phyloP scores from a whole-genome alignment of 1,140 invertebrate species.

The Heliconius himera region DNA sequence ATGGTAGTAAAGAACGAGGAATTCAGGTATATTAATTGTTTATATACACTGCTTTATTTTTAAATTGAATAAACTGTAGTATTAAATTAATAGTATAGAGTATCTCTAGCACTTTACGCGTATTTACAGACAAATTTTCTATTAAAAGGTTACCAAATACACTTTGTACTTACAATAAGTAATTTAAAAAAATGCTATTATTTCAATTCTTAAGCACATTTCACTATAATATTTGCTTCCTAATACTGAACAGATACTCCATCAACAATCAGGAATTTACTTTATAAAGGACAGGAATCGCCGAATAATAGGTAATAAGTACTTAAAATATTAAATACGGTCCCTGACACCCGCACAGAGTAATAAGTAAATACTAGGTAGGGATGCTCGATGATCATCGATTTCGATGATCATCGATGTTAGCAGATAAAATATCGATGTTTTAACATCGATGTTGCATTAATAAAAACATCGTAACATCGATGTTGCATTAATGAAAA shows the following conservation, averaged over 20 bases:
- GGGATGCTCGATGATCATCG: no score
- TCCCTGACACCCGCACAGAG: background rate
- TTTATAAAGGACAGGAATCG: background rate
- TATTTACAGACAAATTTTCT: background rate
- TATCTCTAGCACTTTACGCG: background rate
- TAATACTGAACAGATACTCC: background rate
- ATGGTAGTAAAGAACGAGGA: background rate
- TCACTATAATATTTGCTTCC: background rate
- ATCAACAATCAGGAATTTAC: slow-evolving; percentile 2
- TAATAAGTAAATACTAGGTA: background rate
- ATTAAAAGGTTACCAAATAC: slow-evolving; percentile 20
- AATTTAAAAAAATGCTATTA: slow-evolving; percentile 17
- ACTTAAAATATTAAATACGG: slow-evolving; percentile 1
- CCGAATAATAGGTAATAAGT: background rate
- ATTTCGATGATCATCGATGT: no score
- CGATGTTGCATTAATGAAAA: no score
- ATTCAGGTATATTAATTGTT: background rate
- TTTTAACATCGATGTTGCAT: no score
- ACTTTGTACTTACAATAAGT: slow-evolving; percentile 21
- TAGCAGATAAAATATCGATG: no score
- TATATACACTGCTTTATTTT: background rate
- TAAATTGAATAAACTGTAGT: background rate
- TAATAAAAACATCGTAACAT: no score
- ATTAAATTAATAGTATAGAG: background rate
- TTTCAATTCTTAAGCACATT: slow-evolving; percentile 17